These are phyloP conservation scores for Drosophila sordidula DNA, from an alignment of 2,888 invertebrate genomes.

Conservation along the genomic window DNA sequence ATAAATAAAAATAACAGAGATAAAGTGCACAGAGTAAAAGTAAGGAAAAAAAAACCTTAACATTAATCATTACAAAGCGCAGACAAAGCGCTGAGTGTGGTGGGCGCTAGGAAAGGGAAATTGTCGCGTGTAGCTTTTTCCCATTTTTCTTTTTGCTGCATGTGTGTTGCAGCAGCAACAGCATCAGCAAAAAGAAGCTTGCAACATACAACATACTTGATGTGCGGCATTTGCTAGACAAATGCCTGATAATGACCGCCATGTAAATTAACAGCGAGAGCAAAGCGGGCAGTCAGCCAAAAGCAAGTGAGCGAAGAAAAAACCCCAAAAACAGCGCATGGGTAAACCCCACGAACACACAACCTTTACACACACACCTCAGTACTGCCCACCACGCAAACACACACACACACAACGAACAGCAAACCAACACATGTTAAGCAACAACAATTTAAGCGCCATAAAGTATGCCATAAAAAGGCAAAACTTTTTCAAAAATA, in stretches of 20 bases:
- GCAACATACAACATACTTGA: constrained; percentile 53
- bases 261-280: constrained; percentile 45
- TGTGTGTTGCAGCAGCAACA: constrained; percentile 34
- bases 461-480: constrained; percentile 76
- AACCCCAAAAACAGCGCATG: constrained; percentile 38
- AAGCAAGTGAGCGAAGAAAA: constrained; percentile 9
- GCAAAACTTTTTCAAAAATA: constrained; percentile 61
- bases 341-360: constrained; percentile 42
- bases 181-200: constrained; percentile 16
- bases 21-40: constrained; percentile 10
- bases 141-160: constrained; percentile 13
- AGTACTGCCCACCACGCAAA: not conserved
- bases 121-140: constrained; percentile 66
- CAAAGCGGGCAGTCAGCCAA: constrained; percentile 20
- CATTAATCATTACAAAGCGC: constrained; percentile 78
- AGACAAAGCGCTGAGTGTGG: constrained; percentile 40
- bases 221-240: constrained; percentile 46
- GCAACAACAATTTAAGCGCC: constrained; percentile 61
- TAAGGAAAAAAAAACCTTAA: constrained; percentile 49
- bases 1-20: constrained; percentile 20
- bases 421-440: constrained; percentile 54
- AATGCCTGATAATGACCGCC: constrained; percentile 69
- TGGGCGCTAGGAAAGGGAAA: constrained; percentile 52
- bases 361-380: constrained; percentile 1
- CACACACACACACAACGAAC: not conserved